phyloP scores from a whole-genome alignment of 2,113 vertebrate species.

The Neodon shergylaensis region DNA sequence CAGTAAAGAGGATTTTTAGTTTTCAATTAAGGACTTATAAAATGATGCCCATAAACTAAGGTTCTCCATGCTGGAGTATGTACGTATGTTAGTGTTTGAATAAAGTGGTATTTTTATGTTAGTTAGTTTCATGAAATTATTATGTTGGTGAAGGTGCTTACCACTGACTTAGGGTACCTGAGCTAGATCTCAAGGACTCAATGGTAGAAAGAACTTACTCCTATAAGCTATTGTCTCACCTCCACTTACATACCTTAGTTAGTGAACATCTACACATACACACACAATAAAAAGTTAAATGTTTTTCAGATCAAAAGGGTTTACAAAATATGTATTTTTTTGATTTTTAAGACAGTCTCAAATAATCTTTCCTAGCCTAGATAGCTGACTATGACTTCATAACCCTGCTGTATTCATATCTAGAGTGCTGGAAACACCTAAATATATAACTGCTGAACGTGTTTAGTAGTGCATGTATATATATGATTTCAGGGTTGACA shows the following conservation, averaged over 20 bases:
- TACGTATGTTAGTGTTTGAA: not conserved
- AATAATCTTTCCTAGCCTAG: not conserved
- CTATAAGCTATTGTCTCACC: not conserved
- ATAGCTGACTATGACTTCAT: not conserved
- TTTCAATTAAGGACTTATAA: not conserved
- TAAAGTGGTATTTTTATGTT: not conserved
- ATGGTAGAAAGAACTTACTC: not conserved
- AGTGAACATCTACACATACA: not conserved
- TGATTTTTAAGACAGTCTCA: not conserved
- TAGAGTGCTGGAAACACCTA: not conserved
- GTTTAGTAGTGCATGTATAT: not conserved
- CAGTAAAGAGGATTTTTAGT: not conserved
- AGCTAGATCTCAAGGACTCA: not conserved
- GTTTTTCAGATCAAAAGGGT: not conserved
- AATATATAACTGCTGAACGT: not conserved
- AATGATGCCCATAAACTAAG: not conserved
- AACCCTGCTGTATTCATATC: not conserved
- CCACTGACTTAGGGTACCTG: not conserved
- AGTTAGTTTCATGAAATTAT: constrained; percentile 6
- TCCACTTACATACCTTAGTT: not conserved
- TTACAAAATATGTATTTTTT: constrained; percentile 19
- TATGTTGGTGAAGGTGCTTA: not conserved
- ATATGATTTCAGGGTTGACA: not conserved
- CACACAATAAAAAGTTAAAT: not conserved
- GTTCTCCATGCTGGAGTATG: not conserved